Evolutionary conservation across 2,113 vertebrate genomes (phyloP).

Genomic region (Anolis sagrei): DNA sequence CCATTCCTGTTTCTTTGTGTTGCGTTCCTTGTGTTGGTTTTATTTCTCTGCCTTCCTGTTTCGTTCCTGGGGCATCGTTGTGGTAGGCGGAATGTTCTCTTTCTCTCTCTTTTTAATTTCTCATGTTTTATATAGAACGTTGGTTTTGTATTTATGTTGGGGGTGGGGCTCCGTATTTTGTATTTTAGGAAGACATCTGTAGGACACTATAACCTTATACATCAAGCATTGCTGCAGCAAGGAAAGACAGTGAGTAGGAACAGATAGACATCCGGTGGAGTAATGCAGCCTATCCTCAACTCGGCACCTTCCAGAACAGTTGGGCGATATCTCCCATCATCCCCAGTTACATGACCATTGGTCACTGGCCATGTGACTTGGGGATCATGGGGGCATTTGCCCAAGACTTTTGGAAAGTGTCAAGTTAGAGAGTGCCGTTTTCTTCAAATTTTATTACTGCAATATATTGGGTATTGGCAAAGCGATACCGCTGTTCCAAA

Average conservation of each 20-base stretch:
- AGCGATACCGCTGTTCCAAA: neutral
- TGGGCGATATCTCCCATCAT: neutral
- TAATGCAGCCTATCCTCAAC: neutral
- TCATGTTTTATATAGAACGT: conserved; percentile 28
- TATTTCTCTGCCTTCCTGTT: conserved; percentile 33
- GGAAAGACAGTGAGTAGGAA: neutral
- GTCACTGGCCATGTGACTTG: neutral
- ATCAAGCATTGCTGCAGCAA: neutral
- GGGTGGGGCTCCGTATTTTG: neutral
- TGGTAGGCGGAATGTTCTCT: neutral
- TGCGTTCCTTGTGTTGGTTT: no score
- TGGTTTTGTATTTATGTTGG: conserved; percentile 58
- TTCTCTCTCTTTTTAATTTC: neutral
- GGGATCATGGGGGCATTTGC: neutral
- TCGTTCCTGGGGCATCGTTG: conserved; percentile 23
- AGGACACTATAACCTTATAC: neutral
- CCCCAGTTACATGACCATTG: neutral
- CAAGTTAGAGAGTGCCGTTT: neutral
- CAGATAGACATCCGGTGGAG: neutral
- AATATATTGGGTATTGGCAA: neutral
- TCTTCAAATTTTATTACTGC: neutral
- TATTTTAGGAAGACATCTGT: neutral
- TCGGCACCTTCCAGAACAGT: neutral
- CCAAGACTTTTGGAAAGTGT: neutral
- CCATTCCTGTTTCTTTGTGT: conserved; percentile 32